Evolutionary conservation across 2,888 invertebrate genomes (phyloP).

Genomic region (Lacanobia oleracea): DNA sequence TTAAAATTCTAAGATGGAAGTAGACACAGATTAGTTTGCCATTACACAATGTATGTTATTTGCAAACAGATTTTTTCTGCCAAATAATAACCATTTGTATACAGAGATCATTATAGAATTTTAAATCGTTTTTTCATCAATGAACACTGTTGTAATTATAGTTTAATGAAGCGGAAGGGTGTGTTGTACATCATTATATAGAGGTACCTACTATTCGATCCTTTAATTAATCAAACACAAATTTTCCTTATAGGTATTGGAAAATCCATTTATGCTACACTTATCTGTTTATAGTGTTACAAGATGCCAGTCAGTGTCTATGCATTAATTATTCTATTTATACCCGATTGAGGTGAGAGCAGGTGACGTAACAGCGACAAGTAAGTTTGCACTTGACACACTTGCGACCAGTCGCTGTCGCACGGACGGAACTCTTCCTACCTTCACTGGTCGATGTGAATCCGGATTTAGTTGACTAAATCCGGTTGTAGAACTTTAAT

Average conservation of each 20-base stretch:
- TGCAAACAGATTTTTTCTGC: slow-evolving; percentile 2
- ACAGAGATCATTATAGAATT: slow-evolving; percentile 20
- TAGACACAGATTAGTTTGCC: neutral
- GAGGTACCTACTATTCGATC: neutral
- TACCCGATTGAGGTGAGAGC: slow-evolving; percentile 74
- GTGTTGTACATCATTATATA: slow-evolving; percentile 10
- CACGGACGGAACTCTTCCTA: slow-evolving; percentile 81
- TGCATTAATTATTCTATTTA: slow-evolving; percentile 76
- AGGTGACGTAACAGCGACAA: slow-evolving; percentile 75
- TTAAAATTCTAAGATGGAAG: slow-evolving; percentile 12
- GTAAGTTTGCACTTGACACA: slow-evolving; percentile 84
- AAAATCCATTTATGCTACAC: slow-evolving; percentile 15
- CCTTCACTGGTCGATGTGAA: slow-evolving; percentile 39
- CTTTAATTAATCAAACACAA: neutral
- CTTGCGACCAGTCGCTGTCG: slow-evolving; percentile 76
- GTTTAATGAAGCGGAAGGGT: slow-evolving; percentile 35
- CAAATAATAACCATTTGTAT: slow-evolving; percentile 16
- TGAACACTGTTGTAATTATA: slow-evolving; percentile 11
- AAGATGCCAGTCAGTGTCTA: slow-evolving; percentile 64
- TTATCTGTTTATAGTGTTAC: slow-evolving; percentile 32
- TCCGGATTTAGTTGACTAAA: slow-evolving; percentile 12
- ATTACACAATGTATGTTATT: slow-evolving; percentile 6
- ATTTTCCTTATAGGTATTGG: neutral
- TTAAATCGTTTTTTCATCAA: slow-evolving; percentile 16
- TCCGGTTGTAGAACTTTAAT: neutral